Conservation (phyloP, 2,113 vertebrate species). For the Microtus montanus region DNA sequence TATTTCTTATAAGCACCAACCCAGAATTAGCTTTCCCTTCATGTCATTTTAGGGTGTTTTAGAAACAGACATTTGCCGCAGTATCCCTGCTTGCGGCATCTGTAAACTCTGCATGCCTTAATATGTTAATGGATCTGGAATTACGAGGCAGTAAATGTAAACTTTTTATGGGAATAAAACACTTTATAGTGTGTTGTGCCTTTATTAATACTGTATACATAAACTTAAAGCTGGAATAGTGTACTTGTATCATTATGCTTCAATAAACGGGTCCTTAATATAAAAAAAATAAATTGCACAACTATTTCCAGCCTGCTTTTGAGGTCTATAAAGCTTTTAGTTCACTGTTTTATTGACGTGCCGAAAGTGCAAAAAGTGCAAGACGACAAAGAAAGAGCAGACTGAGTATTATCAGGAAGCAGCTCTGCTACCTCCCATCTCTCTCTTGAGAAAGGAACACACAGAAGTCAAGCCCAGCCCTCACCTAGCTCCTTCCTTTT, state of each 20-base stretch:
- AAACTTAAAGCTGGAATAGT: neutral
- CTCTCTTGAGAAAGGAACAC: neutral
- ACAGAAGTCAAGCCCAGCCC: rapidly evolving
- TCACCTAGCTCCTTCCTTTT: rapidly evolving
- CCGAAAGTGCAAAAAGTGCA: neutral
- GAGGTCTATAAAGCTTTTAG: neutral
- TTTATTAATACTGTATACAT: neutral
- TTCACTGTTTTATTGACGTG: neutral
- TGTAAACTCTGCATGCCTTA: neutral
- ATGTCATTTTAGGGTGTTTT: neutral
- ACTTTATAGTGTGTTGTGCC: neutral
- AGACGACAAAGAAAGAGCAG: neutral
- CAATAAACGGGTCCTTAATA: neutral
- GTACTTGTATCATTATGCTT: neutral
- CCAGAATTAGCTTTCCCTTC: neutral
- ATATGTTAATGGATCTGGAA: neutral
- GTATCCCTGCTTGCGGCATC: neutral
- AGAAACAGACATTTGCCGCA: neutral
- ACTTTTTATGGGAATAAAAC: neutral
- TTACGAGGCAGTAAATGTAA: neutral
- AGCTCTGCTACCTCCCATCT: neutral
- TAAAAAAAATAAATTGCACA: conserved; percentile 1
- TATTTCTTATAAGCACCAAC: neutral
- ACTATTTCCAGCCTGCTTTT: neutral
- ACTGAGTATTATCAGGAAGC: neutral